Evolutionary conservation across 1,140 invertebrate species (phyloP), one percentile per base, ranked within the genome.

Genomic region (Nasonia vitripennis): DNA sequence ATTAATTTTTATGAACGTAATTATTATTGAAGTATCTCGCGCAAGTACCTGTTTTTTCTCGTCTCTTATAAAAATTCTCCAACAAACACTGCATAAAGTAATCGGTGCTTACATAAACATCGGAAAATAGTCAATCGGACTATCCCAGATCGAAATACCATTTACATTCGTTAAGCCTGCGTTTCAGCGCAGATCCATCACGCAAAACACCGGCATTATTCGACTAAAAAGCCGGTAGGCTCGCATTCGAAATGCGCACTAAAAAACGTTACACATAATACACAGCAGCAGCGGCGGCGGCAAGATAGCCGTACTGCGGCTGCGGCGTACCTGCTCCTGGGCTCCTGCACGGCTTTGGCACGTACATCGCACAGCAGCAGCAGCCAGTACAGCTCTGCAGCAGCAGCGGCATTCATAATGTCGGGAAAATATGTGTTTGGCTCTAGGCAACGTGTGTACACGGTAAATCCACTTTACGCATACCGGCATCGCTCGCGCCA

Each of bases 371-470:
- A n/a, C 67, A n/a, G 20, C 14, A 17, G 68, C 37, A 5, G 68
- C 11, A 48, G 78, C 55, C 62, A 80, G 78, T 37, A 62, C 23
- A 67, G 10, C 75, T 78, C 45, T 9, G n/a, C 51, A 23, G 20
- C 37, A n/a, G 62, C 74, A 20, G 34, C 48, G 79, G 86, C 67
- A 74, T 79, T 84, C 83, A 79, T 87, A 87, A 81, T 74, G 77
- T 87, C 81, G 78, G 81, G 23, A 85, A 87, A 85, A 87, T 86
- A 84, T 81, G 78, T 87, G 77, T 77, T 85, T 87, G 79, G 83
- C 80, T 85, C 80, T 84, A 83, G 81, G 79, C 80, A 80, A 48
- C 68, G 79, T 82, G 86, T 85, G 86, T 85, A 83, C 81, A 77
- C 81, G 83, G 77, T 83, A 87, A 87, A 83, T 85, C 84, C 80